Percentiles rank a stretch among this genome's conserved stretches.
These are phyloP conservation scores for Neopelma chrysocephalum DNA, from an alignment of 2,797 vertebrate species.

Conservation along the genomic window DNA sequence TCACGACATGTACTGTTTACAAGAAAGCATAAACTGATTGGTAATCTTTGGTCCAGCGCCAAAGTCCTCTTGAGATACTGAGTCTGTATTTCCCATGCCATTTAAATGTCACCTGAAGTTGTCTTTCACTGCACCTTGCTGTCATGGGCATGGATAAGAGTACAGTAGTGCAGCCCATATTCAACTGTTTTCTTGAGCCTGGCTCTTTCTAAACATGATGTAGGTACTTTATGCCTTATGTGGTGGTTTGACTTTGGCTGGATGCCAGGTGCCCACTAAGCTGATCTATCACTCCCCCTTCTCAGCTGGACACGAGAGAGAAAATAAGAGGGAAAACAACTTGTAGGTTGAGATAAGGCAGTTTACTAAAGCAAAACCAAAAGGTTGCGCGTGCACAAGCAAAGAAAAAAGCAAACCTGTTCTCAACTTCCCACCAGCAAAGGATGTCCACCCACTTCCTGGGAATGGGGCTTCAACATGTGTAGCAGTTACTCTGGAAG, in stretches of 20 bases:
- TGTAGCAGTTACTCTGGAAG: neutral
- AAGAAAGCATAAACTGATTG: neutral
- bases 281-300: neutral
- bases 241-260: neutral
- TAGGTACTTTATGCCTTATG: neutral
- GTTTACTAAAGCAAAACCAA: neutral
- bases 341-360: neutral
- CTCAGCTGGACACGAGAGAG: neutral
- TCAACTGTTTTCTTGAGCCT: neutral
- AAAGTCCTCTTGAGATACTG: neutral
- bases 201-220: neutral
- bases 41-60: neutral
- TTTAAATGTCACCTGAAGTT: neutral
- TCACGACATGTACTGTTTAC: neutral
- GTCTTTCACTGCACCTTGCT: neutral
- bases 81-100: neutral
- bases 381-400: neutral
- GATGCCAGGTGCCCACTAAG: too few relatives aligned
- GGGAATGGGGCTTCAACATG: neutral
- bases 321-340: neutral
- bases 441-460: rapidly evolving
- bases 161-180: neutral
- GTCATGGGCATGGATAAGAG: neutral
- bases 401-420: neutral
- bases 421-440: neutral